Evolutionary conservation across 2,113 vertebrate genomes (phyloP), one percentile per base, ranked within the genome.

Genomic region (Plecotus auritus): DNA sequence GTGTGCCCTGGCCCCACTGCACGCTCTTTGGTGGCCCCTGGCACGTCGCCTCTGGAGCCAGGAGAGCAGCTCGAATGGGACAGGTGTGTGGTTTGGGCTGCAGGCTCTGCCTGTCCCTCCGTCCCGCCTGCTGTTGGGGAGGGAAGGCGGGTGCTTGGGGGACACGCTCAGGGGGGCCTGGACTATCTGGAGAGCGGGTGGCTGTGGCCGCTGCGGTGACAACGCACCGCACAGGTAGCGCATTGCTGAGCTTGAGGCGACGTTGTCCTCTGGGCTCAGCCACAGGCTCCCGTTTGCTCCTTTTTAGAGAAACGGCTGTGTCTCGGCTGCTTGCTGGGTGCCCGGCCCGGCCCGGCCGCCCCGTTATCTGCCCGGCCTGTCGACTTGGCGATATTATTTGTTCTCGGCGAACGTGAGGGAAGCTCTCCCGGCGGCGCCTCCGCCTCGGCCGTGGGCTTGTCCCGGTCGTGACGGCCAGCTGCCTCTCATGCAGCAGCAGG

Each of bases 321-420:
- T 98, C 98, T 95, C 96, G 95, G 91, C 97, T 95, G 97, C 97
- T 98, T 98, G 91, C 96, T 12, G 87, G 85, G 93, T 90, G 97
- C 97, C 95, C 59, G 98, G 98, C 97, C 98, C 96, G 98, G 96
- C 95, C 45, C 30, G 92, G 94, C 95, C 86, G 59, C 96, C 97
- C 98, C 96, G 85, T 97, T 98, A 96, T 97, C 98, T 98, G 94
- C 97, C 78, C 0, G 1, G 84, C 90, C 12, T 98, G 93, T 99
- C 99, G 99, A 98, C 99, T 99, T 98, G 98, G 98, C 14, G 98
- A 98, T 98, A 98, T 94, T 97, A 49, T 98, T 98, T 97, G 95
- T 97, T 91, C 97, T 98, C 76, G 3, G 80, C 7, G 97, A 96
- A 98, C 97, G 91, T 98, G 99, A 98, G 96, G 98, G 98, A 98